A percentile compares a stretch with the other conserved stretches of the same genome.
Conservation (phyloP, 1,140 invertebrate genomes). For the Brachionus angularis region DNA sequence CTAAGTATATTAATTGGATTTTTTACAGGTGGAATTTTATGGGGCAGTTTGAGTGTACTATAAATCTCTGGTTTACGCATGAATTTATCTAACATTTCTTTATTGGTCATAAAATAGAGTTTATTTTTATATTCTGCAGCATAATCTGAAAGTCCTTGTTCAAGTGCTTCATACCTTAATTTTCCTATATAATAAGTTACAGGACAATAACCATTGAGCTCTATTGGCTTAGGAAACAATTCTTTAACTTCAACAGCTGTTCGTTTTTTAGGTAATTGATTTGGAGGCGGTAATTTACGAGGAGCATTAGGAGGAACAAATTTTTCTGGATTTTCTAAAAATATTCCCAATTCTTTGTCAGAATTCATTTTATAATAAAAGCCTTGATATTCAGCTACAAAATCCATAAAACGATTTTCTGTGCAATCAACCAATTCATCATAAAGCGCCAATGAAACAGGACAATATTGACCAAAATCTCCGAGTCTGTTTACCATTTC, state of each 20-base stretch:
- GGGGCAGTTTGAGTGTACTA: conserved; percentile 47
- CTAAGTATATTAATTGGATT: conserved; percentile 49
- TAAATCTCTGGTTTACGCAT: conserved; percentile 52
- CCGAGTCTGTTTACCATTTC: conserved; percentile 56
- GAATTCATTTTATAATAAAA: conserved; percentile 30
- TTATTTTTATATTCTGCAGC: conserved; percentile 53
- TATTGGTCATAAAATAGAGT: conserved; percentile 52
- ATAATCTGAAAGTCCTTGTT: conserved; percentile 53
- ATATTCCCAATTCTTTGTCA: conserved; percentile 50
- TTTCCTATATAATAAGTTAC: conserved; percentile 56
- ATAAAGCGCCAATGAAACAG: conserved; percentile 53
- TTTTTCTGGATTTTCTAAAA: conserved; percentile 54
- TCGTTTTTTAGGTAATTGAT: conserved; percentile 50
- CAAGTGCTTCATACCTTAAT: conserved; percentile 55
- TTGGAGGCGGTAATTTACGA: conserved; percentile 49
- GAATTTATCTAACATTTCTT: conserved; percentile 56
- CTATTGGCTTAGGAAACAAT: conserved; percentile 48
- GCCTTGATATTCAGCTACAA: conserved; percentile 58
- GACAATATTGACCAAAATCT: conserved; percentile 57
- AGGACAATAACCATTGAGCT: conserved; percentile 57
- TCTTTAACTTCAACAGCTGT: conserved; percentile 48
- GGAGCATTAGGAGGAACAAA: conserved; percentile 55
- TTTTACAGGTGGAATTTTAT: conserved; percentile 57
- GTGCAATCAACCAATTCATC: conserved; percentile 57
- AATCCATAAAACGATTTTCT: conserved; percentile 49